These are phyloP conservation scores for Drosophila antonietae DNA, from an alignment of 2,888 invertebrate genomes.

Conservation along the genomic window DNA sequence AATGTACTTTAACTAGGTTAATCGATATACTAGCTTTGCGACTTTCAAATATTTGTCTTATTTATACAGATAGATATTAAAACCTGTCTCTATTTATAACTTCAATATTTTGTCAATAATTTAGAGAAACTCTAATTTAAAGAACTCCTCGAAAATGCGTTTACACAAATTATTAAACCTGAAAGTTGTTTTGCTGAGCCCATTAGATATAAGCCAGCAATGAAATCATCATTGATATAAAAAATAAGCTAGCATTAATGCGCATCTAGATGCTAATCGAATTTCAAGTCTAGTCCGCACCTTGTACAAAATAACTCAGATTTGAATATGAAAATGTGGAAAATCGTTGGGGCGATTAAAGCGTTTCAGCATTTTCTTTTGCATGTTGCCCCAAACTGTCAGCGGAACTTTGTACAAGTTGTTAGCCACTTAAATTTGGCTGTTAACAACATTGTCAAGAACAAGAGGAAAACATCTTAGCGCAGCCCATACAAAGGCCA, in stretches of 20 bases:
- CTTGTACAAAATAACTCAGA: conserved; percentile 2
- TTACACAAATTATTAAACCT: conserved; percentile 10
- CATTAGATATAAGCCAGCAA: conserved; percentile 19
- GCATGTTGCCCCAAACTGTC: conserved; percentile 57
- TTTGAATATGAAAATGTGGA: conserved; percentile 26
- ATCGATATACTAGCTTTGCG: background rate
- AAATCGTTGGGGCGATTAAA: conserved; percentile 56
- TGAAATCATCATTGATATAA: conserved; percentile 14
- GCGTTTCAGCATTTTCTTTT: conserved; percentile 39
- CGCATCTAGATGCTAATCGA: conserved; percentile 43
- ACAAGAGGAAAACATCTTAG: conserved; percentile 30
- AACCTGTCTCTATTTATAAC: background rate
- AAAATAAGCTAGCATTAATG: background rate
- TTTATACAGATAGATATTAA: background rate
- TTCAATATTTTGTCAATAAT: background rate
- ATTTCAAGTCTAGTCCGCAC: conserved; percentile 11
- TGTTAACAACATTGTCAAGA: conserved; percentile 70
- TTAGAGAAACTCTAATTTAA: background rate
- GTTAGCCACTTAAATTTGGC: conserved; percentile 75
- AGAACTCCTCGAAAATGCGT: background rate
- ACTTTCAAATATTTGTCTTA: background rate
- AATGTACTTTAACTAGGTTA: background rate
- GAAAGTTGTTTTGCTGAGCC: conserved; percentile 36
- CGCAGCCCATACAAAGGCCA: conserved; percentile 31
- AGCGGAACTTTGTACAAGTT: conserved; percentile 68